phyloP scores from a whole-genome alignment of 2,113 vertebrate species.

The Festucalex cinctus region DNA sequence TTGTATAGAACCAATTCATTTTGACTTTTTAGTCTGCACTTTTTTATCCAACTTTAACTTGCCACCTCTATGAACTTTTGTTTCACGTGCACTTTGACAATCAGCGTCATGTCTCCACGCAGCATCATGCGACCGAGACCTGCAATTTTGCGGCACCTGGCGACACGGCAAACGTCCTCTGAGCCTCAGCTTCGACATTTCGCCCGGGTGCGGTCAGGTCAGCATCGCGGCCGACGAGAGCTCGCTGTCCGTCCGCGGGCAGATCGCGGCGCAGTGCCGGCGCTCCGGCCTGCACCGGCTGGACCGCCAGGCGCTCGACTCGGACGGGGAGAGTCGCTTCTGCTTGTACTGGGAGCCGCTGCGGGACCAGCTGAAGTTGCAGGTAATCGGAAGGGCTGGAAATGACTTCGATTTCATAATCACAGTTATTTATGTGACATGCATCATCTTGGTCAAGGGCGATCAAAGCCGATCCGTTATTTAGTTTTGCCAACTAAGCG shows the following conservation, averaged over 20 bases:
- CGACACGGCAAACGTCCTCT: not conserved
- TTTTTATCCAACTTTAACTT: no score
- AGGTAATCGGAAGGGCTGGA: slow-evolving; percentile 21
- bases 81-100: not conserved
- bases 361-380: slow-evolving; percentile 58
- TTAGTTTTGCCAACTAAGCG: no score
- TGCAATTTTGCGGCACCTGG: slow-evolving; percentile 67
- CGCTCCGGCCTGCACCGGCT: not conserved
- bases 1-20: no score
- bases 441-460: no score
- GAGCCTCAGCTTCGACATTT: slow-evolving; percentile 44
- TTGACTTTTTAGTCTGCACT: no score
- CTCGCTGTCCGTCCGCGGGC: slow-evolving; percentile 54
- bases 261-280: slow-evolving; percentile 43
- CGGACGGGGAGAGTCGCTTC: not conserved
- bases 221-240: slow-evolving; percentile 53
- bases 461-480: no score
- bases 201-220: slow-evolving; percentile 46
- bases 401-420: not conserved
- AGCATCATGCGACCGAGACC: slow-evolving; percentile 32
- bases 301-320: rapidly evolving
- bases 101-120: not conserved
- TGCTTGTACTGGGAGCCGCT: slow-evolving; percentile 72
- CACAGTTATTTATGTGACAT: not conserved
- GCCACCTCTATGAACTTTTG: not conserved